phyloP scores from a whole-genome alignment of 2,113 vertebrate species.

The Typhlomys cinereus region DNA sequence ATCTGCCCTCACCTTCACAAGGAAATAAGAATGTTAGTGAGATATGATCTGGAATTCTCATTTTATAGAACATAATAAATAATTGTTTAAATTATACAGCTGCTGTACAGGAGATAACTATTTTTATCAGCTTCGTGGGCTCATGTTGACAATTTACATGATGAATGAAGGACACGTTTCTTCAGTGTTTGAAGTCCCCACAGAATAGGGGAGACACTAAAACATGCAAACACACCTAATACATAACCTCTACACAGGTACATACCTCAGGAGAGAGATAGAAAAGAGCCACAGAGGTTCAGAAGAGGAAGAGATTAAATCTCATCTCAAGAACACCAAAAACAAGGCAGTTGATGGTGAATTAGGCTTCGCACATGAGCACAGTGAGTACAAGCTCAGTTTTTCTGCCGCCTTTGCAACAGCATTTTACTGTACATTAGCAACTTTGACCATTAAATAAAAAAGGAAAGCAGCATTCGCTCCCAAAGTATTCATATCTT shows the following conservation, averaged over 20 bases:
- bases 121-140: neutral
- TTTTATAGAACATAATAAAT: neutral
- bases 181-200: neutral
- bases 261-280: neutral
- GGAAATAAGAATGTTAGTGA: neutral
- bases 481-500: constrained; percentile 53
- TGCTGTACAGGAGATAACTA: neutral
- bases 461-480: constrained; percentile 47
- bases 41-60: neutral
- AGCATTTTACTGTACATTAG: constrained; percentile 60
- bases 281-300: constrained; percentile 7
- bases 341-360: neutral
- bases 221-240: neutral
- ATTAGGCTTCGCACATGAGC: neutral
- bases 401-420: neutral
- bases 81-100: neutral
- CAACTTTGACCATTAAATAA: constrained; percentile 66
- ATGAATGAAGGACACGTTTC: neutral
- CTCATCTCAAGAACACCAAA: neutral
- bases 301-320: neutral
- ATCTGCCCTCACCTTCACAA: constrained; percentile 19
- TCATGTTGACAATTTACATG: neutral
- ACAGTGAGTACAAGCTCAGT: neutral
- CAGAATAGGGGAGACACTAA: neutral
- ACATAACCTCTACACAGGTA: neutral